phyloP scores from a whole-genome alignment of 1,140 invertebrate species.

The Microplitis mediator region DNA sequence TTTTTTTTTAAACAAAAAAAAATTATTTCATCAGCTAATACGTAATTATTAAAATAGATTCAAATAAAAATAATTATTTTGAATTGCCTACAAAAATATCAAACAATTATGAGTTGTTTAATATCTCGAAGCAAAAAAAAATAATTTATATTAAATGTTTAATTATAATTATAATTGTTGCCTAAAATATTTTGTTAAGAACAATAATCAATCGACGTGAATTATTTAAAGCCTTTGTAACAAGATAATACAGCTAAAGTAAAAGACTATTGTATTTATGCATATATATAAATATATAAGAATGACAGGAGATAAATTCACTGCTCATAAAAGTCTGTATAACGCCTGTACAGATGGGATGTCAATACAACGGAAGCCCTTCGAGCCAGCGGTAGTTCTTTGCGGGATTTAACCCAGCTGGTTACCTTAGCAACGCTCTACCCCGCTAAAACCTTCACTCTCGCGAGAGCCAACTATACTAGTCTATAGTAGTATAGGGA shows the following conservation, averaged over 20 bases:
- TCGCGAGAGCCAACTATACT: conserved; percentile 42
- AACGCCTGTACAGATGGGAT: conserved; percentile 52
- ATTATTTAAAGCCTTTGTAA: too few relatives aligned
- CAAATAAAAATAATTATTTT: too few relatives aligned
- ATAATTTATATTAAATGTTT: too few relatives aligned
- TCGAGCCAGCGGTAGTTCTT: conserved; percentile 48
- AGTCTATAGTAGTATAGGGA: conserved; percentile 35
- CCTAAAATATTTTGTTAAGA: too few relatives aligned
- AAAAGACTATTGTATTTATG: too few relatives aligned
- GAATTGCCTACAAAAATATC: too few relatives aligned
- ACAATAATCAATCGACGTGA: too few relatives aligned
- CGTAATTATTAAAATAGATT: too few relatives aligned
- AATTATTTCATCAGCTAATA: neutral
- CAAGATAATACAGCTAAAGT: too few relatives aligned
- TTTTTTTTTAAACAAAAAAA: neutral
- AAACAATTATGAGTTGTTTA: too few relatives aligned
- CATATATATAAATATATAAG: neutral
- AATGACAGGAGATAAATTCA: conserved; percentile 19
- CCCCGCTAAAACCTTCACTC: conserved; percentile 34
- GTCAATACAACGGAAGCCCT: conserved; percentile 46
- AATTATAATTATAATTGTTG: too few relatives aligned
- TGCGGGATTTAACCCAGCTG: conserved; percentile 61
- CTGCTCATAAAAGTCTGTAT: conserved; percentile 45
- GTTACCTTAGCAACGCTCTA: conserved; percentile 57
- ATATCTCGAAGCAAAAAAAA: too few relatives aligned